Evolutionary conservation across 2,888 invertebrate species (phyloP), one percentile per base, ranked within the genome.

Genomic region (Idaea aversata): DNA sequence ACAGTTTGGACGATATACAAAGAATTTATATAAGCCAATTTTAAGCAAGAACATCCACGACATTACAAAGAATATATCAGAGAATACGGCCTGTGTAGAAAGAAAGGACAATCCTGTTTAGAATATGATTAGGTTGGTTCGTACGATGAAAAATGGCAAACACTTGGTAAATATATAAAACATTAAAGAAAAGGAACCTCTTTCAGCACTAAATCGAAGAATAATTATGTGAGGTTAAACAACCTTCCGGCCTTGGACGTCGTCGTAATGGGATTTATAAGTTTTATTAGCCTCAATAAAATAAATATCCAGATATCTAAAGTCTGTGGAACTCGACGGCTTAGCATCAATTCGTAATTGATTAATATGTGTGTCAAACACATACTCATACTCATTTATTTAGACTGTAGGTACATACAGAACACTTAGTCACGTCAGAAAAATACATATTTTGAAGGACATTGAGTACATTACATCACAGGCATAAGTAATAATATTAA

Each of bases 181-280:
- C 47, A 47, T 6, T 47, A 47, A 47, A 47, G 7, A 47, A 10
- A 13, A 47, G 47, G 47, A 10, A 47, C 47, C 47, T 58, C 3
- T 58, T 58, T 16, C 16, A 16, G 16, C 58, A 58, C 16, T 58
- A 58, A 58, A 58, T 16, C 58, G 58, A 58, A 16, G 34, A 59
- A 25, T 59, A 59, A 25, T 59, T 59, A 59, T 59, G 59, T 59
- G 13, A 59, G 16, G 34, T 59, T 59, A 13, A 59, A 59, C 34
- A 25, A 25, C 59, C 59, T 58, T 15, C 7, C 15, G 59, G 0
- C 59, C 34, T 59, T 25, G 34, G 34, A 59, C 59, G 34, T 16
- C 25, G 34, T 34, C 10, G 34, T 59, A 59, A 59, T 25, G 59
- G 59, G 59, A 59, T 25, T 25, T 59, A 34, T 13, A 25, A 59